Conservation (phyloP, 2,113 vertebrate species). For the Elgaria multicarinata region DNA sequence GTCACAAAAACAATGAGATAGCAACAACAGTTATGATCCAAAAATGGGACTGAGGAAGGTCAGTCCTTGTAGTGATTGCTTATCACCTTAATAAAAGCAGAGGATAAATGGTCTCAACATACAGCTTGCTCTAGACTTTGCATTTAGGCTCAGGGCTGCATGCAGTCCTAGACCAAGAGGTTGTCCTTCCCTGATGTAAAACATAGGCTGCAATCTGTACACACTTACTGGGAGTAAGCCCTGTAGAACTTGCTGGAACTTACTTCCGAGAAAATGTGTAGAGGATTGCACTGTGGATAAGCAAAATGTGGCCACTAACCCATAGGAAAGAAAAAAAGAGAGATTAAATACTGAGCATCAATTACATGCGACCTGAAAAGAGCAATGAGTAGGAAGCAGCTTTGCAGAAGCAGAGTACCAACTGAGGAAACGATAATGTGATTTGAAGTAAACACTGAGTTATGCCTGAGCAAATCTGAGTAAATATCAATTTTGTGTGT, state of each 20-base stretch:
- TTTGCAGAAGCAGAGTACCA: not conserved
- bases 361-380: too few relatives aligned
- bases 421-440: not conserved
- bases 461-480: not conserved
- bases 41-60: not conserved
- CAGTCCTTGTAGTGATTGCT: not conserved
- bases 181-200: too few relatives aligned
- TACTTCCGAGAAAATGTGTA: not conserved
- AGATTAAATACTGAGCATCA: not conserved
- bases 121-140: too few relatives aligned
- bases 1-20: not conserved
- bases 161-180: too few relatives aligned
- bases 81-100: not conserved
- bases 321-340: not conserved
- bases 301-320: not conserved
- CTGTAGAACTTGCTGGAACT: too few relatives aligned
- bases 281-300: not conserved
- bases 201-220: too few relatives aligned
- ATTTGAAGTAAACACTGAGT: not conserved
- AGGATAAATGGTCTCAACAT: too few relatives aligned
- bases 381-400: not conserved
- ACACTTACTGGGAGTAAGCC: too few relatives aligned
- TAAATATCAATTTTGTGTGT: not conserved
- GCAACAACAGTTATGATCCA: not conserved
- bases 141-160: too few relatives aligned